Base-by-base conservation (phyloP, 2,888 invertebrate genomes). In the Sisyra terminalis region DNA sequence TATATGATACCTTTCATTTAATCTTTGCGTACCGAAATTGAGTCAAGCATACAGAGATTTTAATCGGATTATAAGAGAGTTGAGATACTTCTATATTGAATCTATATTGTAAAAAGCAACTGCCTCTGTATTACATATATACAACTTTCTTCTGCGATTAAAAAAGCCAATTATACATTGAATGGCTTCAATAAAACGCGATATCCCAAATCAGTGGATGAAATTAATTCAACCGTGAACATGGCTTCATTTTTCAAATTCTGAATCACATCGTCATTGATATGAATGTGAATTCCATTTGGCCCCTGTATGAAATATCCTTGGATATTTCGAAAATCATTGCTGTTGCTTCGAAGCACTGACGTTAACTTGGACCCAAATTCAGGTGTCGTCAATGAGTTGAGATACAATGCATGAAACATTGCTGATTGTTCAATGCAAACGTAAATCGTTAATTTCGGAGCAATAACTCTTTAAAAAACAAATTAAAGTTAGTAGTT, bases 181-280 rank as follows among this genome's bases (percentile, higher is more conserved):
- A 37, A 18, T 11, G 37, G 37, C 17, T 37, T 37, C 3, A 37
- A 18, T n/a, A 37, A 16, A 4, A 37, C 16, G n/a, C 37, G 15
- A 18, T 16, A 37, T 17, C n/a, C 18, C 37, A 18, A 17, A 9
- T 37, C 18, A n/a, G 18, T 10, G 18, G 16, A 10, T 11, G 37
- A 8, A 11, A 37, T 37, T 3, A 17, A 17, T 37, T 37, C 37
- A 16, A 37, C 37, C 18, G 37, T 37, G 58, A 76, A 84, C 61
- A 79, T 73, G 48, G 79, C 72, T 53, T 82, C 78, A 58, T 90
- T 85, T 48, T 80, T 80, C 50, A 90, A 71, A 58, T 89, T 85
- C 24, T 77, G 74, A 11, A 92, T 75, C 40, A 90, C 74, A 52
- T 90, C 89, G 58, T 90, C 86, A 29, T 81, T 87, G 16, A 93